Evolutionary conservation across 23 tunicate species (phyloP).

Genomic region (Trididemnum nubilum): DNA sequence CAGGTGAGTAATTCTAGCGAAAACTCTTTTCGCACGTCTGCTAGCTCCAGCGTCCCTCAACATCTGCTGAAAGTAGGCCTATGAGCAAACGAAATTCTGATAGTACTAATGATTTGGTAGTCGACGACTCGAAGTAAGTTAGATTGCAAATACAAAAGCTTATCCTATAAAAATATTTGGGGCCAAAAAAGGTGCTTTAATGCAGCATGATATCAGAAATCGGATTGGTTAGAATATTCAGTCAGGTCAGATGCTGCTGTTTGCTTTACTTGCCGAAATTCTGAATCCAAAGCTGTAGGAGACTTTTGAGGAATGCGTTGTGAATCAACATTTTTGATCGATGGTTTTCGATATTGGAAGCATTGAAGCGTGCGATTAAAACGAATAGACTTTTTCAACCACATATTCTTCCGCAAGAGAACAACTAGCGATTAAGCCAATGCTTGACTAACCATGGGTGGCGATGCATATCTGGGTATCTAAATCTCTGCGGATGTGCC

Average conservation of each 20-base stretch:
- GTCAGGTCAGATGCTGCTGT: background rate
- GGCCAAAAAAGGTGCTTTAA: background rate
- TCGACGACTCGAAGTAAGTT: background rate
- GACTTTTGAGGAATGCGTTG: background rate
- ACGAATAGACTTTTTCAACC: background rate
- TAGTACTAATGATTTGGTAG: background rate
- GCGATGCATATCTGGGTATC: too few species aligned
- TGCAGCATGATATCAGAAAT: background rate
- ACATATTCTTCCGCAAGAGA: background rate
- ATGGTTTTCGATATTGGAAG: background rate
- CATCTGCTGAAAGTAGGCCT: background rate
- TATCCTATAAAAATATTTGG: background rate
- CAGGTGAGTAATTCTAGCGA: too few species aligned
- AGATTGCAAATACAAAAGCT: too few species aligned
- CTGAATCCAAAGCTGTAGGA: background rate
- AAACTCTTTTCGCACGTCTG: too few species aligned
- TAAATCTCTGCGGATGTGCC: too few species aligned
- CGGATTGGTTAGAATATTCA: background rate
- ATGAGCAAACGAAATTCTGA: background rate
- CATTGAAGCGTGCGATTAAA: background rate
- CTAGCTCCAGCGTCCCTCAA: too few species aligned
- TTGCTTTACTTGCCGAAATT: background rate
- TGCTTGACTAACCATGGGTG: too few species aligned
- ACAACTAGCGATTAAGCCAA: too few species aligned
- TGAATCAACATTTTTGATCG: background rate